A percentile compares a stretch with the other conserved stretches of the same genome.
Conservation (phyloP, 1,140 invertebrate species). For the Kradibia gibbosae region DNA sequence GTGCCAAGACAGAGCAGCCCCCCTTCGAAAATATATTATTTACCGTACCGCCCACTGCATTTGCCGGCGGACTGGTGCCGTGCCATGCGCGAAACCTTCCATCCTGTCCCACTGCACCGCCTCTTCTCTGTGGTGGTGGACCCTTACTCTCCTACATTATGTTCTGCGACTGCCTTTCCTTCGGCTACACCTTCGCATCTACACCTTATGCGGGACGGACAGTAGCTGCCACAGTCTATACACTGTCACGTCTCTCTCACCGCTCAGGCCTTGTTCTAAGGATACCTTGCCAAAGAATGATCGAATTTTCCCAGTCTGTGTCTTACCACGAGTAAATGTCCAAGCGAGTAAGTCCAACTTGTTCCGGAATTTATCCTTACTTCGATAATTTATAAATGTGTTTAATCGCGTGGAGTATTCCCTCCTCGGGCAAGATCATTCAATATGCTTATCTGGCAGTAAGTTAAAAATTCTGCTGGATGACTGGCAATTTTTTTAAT, state of each 20-base stretch:
- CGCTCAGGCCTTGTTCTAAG: constrained; percentile 20
- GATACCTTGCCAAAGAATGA: constrained; percentile 19
- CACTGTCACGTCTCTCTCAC: not conserved
- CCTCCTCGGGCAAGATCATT: too few species aligned
- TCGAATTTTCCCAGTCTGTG: constrained; percentile 15
- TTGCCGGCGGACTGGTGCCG: constrained; percentile 28
- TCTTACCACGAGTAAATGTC: not conserved
- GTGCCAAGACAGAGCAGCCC: not conserved
- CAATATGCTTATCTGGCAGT: too few species aligned
- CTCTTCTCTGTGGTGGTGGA: constrained; percentile 1
- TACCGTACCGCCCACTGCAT: constrained; percentile 44
- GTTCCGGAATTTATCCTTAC: too few species aligned
- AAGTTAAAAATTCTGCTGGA: too few species aligned
- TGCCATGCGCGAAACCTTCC: constrained; percentile 14
- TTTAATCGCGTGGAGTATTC: too few species aligned
- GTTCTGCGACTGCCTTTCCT: constrained; percentile 5
- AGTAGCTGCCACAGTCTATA: not conserved
- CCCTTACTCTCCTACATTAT: not conserved
- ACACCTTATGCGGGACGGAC: not conserved
- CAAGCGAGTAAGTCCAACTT: not conserved
- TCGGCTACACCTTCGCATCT: constrained; percentile 20
- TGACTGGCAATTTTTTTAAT: too few species aligned
- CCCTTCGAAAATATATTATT: constrained; percentile 50
- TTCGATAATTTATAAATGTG: too few species aligned
- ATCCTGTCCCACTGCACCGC: not conserved